Evolutionary conservation across 2,113 vertebrate genomes (phyloP).

Genomic region (Onychostruthus taczanowskii): DNA sequence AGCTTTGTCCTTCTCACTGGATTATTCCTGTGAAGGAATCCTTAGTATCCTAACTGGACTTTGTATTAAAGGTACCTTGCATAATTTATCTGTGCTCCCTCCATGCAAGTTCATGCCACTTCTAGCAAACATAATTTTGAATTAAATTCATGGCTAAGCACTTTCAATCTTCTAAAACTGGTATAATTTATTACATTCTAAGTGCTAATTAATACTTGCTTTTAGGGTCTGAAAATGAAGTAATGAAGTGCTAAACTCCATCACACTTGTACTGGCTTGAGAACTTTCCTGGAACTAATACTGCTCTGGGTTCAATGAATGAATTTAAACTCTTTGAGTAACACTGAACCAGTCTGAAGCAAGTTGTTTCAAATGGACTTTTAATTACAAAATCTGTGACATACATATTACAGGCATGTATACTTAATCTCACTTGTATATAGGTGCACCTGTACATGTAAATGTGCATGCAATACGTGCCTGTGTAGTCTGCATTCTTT

Average conservation of each 20-base stretch:
- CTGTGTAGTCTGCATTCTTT: background rate
- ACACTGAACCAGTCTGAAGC: background rate
- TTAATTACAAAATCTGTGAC: background rate
- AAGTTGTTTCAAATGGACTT: background rate
- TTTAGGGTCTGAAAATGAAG: background rate
- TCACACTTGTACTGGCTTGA: background rate
- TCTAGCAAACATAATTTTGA: background rate
- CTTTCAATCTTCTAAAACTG: background rate
- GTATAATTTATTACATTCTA: background rate
- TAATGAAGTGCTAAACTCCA: background rate
- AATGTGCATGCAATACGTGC: rapidly evolving
- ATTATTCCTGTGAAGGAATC: background rate
- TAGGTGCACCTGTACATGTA: background rate
- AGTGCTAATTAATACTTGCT: background rate
- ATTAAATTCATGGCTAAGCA: background rate
- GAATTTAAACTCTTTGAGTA: background rate
- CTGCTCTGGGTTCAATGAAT: background rate
- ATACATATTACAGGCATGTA: background rate
- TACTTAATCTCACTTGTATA: background rate
- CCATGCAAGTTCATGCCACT: background rate
- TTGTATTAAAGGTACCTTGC: background rate
- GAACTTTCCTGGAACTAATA: background rate
- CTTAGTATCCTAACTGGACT: background rate
- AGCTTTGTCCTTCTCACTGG: conserved; percentile 2
- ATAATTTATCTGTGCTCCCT: background rate